Percentiles rank a stretch among this genome's conserved stretches.
Conservation (phyloP, 2,797 vertebrate genomes). For the Caiman crocodilus region DNA sequence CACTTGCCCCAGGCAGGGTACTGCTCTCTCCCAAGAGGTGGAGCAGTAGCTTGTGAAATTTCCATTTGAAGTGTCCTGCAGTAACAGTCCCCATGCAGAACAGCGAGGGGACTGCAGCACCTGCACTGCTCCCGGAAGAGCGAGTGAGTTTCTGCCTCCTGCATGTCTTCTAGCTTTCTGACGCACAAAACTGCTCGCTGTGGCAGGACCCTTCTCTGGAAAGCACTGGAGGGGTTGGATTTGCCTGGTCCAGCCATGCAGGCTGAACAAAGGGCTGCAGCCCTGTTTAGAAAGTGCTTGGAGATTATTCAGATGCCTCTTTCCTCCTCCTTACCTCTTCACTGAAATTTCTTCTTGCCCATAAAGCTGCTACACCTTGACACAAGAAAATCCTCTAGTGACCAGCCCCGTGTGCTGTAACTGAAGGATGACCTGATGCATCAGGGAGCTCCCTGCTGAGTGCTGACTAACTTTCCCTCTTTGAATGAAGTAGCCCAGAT, state of each 20-base stretch:
- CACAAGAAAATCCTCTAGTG: not conserved
- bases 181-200: not conserved
- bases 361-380: rapidly evolving
- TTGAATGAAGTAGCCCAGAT: not conserved
- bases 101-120: not conserved
- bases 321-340: not conserved
- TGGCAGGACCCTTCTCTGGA: not conserved
- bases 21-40: not conserved
- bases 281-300: not conserved
- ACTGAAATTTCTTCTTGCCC: not conserved
- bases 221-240: not conserved
- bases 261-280: not conserved
- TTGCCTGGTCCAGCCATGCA: not conserved
- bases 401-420: no score
- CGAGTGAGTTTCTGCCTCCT: not conserved
- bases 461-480: not conserved
- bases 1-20: not conserved
- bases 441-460: rapidly evolving
- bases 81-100: not conserved
- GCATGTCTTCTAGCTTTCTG: not conserved
- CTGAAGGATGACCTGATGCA: no score
- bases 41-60: not conserved
- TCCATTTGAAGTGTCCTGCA: not conserved
- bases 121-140: not conserved
- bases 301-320: not conserved